Conservation (phyloP, 2,797 vertebrate species). For the Phataginus tricuspis region DNA sequence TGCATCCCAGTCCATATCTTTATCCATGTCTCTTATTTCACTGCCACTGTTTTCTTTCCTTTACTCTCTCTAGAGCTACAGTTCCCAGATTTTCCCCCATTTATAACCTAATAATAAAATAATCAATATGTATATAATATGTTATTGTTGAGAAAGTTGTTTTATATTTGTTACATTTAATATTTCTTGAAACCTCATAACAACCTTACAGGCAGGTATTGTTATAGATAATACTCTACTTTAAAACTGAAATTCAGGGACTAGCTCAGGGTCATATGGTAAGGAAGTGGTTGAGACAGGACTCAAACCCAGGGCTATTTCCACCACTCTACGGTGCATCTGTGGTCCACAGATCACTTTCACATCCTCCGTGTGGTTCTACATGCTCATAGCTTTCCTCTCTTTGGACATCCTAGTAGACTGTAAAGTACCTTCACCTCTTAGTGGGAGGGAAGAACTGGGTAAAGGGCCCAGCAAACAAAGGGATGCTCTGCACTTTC, state of each 20-base stretch:
- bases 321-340: neutral
- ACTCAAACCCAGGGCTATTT: neutral
- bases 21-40: neutral
- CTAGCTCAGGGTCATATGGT: neutral
- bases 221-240: neutral
- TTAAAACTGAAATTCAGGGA: neutral
- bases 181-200: neutral
- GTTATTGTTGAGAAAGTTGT: neutral
- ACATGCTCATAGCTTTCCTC: neutral
- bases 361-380: neutral
- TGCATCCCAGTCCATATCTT: neutral
- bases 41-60: neutral
- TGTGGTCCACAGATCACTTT: neutral
- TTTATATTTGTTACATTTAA: constrained; percentile 31
- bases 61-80: neutral
- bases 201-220: neutral
- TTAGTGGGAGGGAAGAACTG: neutral
- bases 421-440: neutral
- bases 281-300: neutral
- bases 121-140: neutral
- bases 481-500: neutral
- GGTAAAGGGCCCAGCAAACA: neutral
- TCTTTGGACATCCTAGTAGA: neutral
- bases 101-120: constrained; percentile 11
- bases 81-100: neutral